Conservation (phyloP, 2,888 invertebrate species). For the Drosophila histrio region DNA sequence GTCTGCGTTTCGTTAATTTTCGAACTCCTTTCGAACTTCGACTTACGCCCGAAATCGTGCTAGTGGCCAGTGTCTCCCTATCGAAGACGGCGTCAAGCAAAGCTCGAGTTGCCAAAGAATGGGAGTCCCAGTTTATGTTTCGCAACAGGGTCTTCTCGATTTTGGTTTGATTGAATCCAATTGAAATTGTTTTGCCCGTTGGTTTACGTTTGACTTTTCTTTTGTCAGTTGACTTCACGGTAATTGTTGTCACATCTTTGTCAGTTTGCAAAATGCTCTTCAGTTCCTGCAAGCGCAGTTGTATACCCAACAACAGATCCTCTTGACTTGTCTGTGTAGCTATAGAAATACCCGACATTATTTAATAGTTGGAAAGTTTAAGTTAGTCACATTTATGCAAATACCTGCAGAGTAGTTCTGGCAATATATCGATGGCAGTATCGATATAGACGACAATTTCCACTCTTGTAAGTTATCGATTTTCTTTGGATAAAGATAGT, state of each 20-base stretch:
- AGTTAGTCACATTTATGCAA: too few species aligned
- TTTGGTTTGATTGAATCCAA: constrained; percentile 19
- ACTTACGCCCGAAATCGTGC: constrained; percentile 1
- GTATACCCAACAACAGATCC: neutral
- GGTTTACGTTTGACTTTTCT: neutral
- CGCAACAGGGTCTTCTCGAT: neutral
- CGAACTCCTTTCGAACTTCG: neutral
- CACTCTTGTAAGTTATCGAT: too few species aligned
- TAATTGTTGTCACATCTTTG: neutral
- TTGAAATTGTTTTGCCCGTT: neutral
- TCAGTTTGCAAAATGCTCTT: neutral
- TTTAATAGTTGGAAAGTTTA: neutral
- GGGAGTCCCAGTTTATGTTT: constrained; percentile 7
- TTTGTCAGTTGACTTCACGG: neutral
- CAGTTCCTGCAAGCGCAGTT: constrained; percentile 7
- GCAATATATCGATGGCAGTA: neutral
- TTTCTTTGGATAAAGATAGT: too few species aligned
- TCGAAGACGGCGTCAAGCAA: constrained; percentile 29
- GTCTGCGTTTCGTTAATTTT: neutral
- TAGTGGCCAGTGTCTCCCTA: constrained; percentile 21
- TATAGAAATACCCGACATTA: neutral
- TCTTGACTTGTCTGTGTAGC: constrained; percentile 2
- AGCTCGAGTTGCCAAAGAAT: constrained; percentile 20
- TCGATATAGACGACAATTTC: neutral
- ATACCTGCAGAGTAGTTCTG: neutral